These are phyloP conservation scores for Neoascia interrupta DNA, from an alignment of 2,888 invertebrate genomes.

Conservation along the genomic window DNA sequence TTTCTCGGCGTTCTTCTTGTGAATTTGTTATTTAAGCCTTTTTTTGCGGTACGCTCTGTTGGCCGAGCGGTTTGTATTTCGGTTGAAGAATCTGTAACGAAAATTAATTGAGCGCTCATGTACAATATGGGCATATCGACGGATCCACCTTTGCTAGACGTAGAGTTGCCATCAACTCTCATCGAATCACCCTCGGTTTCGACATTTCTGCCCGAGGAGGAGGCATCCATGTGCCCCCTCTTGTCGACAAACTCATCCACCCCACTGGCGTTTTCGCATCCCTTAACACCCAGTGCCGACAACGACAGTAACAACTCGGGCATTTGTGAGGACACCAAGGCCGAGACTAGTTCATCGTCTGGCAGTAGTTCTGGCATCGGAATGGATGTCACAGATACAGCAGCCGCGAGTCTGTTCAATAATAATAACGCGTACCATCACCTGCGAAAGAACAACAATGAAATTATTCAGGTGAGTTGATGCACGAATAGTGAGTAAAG, in stretches of 20 bases:
- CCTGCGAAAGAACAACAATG: constrained; percentile 74
- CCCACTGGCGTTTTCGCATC: constrained; percentile 82
- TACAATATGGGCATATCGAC: constrained; percentile 76
- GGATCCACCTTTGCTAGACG: constrained; percentile 76
- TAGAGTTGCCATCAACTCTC: constrained; percentile 75
- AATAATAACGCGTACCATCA: constrained; percentile 77
- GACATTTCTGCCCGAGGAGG: constrained; percentile 81
- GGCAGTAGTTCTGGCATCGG: constrained; percentile 78
- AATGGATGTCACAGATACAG: constrained; percentile 75
- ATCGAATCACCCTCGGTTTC: constrained; percentile 78
- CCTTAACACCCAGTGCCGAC: constrained; percentile 82
- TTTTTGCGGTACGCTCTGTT: too few species aligned
- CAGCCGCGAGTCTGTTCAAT: constrained; percentile 75
- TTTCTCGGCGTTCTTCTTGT: neutral
- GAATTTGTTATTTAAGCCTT: constrained; percentile 3
- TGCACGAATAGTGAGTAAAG: too few species aligned
- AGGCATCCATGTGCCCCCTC: constrained; percentile 85
- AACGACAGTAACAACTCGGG: constrained; percentile 78
- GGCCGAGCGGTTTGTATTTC: too few species aligned
- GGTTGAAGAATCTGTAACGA: constrained; percentile 8
- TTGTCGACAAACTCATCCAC: constrained; percentile 84
- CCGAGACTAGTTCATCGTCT: constrained; percentile 77
- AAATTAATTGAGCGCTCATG: constrained; percentile 53
- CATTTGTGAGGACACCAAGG: constrained; percentile 75
- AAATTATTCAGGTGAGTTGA: constrained; percentile 73